Percentiles rank a stretch among this genome's conserved stretches.
phyloP scores from a whole-genome alignment of 2,113 vertebrate genomes.

The Peromyscus maniculatus region DNA sequence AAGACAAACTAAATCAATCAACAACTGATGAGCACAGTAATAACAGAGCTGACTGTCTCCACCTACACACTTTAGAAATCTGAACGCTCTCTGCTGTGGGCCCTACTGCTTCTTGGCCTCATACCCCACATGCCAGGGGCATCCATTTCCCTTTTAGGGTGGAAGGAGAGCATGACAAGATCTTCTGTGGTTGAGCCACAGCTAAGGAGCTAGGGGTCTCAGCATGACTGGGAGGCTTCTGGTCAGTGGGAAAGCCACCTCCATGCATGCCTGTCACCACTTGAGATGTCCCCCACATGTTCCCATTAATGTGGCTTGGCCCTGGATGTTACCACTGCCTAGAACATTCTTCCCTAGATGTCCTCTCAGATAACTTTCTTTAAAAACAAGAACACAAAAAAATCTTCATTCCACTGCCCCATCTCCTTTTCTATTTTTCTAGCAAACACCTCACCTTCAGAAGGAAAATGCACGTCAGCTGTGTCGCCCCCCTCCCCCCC shows the following conservation, averaged over 20 bases:
- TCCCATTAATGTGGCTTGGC: not conserved
- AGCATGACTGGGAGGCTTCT: not conserved
- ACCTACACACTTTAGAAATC: rapidly evolving
- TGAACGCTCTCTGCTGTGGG: not conserved
- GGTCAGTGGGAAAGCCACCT: not conserved
- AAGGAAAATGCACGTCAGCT: not conserved
- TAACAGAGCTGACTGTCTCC: not conserved
- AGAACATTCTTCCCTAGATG: not conserved
- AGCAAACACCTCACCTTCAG: not conserved
- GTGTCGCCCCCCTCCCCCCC: not conserved
- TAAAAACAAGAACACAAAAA: not conserved
- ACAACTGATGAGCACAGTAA: not conserved
- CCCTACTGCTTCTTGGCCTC: not conserved
- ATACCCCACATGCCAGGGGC: not conserved
- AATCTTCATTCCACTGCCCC: too few species aligned
- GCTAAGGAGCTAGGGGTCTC: not conserved
- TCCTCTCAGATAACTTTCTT: not conserved
- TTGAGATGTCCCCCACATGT: not conserved
- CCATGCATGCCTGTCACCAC: not conserved
- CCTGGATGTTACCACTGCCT: not conserved
- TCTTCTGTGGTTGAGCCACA: not conserved
- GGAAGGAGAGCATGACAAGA: not conserved
- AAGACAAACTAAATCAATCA: slow-evolving; percentile 3
- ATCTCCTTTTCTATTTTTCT: not conserved
- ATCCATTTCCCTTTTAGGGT: not conserved